Evolutionary conservation across 2,113 vertebrate species (phyloP), one percentile per base, ranked within the genome.

Genomic region (Ceyx melanurus): DNA sequence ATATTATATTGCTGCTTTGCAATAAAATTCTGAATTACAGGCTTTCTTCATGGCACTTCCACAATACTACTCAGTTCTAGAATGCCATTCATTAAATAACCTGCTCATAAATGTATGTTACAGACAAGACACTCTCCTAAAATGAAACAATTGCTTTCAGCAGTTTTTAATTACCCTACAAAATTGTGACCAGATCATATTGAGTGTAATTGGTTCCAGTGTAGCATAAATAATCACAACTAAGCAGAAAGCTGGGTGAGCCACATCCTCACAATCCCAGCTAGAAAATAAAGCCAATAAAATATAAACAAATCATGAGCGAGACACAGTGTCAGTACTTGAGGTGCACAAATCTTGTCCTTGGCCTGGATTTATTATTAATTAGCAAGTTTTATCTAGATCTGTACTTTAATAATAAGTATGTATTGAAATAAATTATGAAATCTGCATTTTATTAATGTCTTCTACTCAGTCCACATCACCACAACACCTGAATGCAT

Each of bases 91-190:
- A 33, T 40, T 74, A 80, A 76, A 80, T 29, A 77, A 70, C 21
- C 61, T 71, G 51, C 57, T 78, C 64, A 58, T 70, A 88, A 86
- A 82, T 14, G 13, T 28, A 11, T 23, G 73, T 37, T 61, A n/a
- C 10, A 12, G 40, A 23, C 53, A 82, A 3, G 45, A 89, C 89
- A 23, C 40, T 87, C 53, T 75, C 22, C 18, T 84, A 28, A 85
- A 92, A 86, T 10, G 57, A 81, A 88, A 83, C 48, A 73, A 70
- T 22, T 82, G 35, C 58, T 68, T 88, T 82, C 84, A 76, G 66
- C 74, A 79, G 78, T 22, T 86, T 94, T 92, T 91, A 93, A 91
- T 94, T 75, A 58, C 74, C 46, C 65, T 72, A 67, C 48, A n/a
- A 72, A 91, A 73, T 42, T 43, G 31, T 65, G 58, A 84, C 53